A percentile compares a stretch with the other conserved stretches of the same genome.
These are phyloP conservation scores for Lepidochrysops patricia DNA, from an alignment of 2,888 invertebrate species.

Conservation along the genomic window DNA sequence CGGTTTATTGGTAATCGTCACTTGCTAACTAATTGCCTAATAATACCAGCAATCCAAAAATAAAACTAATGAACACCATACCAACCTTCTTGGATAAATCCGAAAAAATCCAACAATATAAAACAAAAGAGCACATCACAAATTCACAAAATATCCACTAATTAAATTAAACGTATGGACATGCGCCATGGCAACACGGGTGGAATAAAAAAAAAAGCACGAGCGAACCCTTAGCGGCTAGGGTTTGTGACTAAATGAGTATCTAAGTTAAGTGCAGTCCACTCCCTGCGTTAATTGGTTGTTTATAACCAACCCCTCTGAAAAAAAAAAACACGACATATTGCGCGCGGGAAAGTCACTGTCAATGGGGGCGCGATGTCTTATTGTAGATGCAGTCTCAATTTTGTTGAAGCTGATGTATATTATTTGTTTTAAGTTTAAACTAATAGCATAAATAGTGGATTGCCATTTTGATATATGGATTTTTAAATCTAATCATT, in stretches of 20 bases:
- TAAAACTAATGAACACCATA: conserved; percentile 12
- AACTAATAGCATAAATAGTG: no score
- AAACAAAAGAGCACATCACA: conserved; percentile 47
- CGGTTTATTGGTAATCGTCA: no score
- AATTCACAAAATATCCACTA: conserved; percentile 58
- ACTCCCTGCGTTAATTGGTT: conserved; percentile 68
- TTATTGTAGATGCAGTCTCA: neutral
- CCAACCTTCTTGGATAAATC: conserved; percentile 28
- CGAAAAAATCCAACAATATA: conserved; percentile 33
- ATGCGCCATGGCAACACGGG: conserved; percentile 55
- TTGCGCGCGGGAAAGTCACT: conserved; percentile 69
- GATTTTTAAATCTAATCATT: no score
- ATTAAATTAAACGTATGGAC: conserved; percentile 61
- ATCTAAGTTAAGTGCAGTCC: conserved; percentile 59
- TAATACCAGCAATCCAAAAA: neutral
- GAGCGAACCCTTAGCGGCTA: conserved; percentile 53
- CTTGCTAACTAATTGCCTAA: neutral
- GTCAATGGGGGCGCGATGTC: conserved; percentile 34
- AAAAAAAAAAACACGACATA: conserved; percentile 69
- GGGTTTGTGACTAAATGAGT: conserved; percentile 61
- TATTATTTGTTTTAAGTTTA: no score
- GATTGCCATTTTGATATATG: no score
- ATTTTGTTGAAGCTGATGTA: no score
- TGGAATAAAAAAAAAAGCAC: conserved; percentile 31
- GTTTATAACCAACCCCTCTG: conserved; percentile 71